Conservation (phyloP, 2,888 invertebrate genomes). For the Lepidochitona cinerea region DNA sequence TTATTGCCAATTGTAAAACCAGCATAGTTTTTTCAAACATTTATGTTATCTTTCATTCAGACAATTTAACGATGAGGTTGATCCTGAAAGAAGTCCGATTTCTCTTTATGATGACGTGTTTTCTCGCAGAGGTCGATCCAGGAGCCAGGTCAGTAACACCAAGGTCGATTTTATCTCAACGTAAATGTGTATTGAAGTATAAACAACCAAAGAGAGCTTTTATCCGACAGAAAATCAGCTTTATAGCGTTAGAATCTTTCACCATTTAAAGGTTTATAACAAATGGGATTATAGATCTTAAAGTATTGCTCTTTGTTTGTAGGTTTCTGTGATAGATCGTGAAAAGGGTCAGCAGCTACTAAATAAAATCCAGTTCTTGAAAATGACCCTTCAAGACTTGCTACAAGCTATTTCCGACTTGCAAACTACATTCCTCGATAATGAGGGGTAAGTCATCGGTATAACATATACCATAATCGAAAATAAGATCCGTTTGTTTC, state of each 20-base stretch:
- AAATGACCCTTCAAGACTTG: conserved; percentile 47
- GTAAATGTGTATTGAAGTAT: no score
- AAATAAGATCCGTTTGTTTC: no score
- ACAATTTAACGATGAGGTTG: background rate
- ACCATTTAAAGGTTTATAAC: no score
- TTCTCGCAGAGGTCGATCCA: conserved; percentile 48
- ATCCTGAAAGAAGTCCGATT: background rate
- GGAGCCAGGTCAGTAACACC: conserved; percentile 45
- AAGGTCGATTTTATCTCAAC: no score
- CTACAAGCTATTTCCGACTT: conserved; percentile 45
- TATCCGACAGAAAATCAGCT: no score
- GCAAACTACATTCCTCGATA: conserved; percentile 46
- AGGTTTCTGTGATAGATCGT: background rate
- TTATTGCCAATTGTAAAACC: no score
- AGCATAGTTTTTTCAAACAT: no score
- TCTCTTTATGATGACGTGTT: conserved; percentile 54
- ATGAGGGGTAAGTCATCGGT: conserved; percentile 43
- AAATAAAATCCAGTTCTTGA: background rate
- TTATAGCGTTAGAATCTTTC: no score
- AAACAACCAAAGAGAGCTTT: no score
- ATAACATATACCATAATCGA: no score
- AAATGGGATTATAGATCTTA: no score
- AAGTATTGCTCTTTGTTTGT: background rate
- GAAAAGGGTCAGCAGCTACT: background rate
- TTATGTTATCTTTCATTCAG: background rate